Conservation (phyloP, 1,140 invertebrate species). For the Coenobita brevimanus region DNA sequence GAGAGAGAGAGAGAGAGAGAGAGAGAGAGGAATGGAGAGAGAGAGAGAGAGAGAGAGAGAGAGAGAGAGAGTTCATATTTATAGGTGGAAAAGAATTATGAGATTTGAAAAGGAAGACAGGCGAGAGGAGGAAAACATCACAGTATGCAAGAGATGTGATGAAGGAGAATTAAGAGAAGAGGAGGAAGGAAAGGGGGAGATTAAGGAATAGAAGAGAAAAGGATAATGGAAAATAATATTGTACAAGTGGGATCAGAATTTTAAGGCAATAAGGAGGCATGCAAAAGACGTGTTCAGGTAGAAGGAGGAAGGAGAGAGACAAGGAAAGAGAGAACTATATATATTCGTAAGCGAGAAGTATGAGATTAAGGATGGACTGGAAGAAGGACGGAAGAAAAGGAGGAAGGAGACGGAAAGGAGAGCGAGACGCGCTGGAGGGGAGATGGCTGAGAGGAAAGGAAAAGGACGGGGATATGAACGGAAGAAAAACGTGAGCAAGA, state of each 20-base stretch:
- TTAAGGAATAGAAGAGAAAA: not conserved
- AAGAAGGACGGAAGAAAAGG: too few species aligned
- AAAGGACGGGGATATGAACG: too few species aligned
- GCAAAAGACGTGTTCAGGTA: not conserved
- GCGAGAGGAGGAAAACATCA: not conserved
- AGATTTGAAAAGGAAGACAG: not conserved
- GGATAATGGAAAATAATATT: not conserved
- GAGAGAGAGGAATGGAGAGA: constrained; percentile 10
- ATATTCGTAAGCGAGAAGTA: not conserved
- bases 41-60: constrained; percentile 31
- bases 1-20: too few species aligned
- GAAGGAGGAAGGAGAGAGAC: not conserved
- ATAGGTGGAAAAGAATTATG: not conserved
- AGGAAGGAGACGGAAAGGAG: too few species aligned
- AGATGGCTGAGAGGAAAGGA: too few species aligned
- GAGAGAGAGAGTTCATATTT: constrained; percentile 23
- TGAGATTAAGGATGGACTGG: too few species aligned
- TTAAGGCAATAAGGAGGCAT: not conserved
- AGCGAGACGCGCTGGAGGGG: too few species aligned
- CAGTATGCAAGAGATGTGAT: not conserved
- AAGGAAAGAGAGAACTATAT: not conserved
- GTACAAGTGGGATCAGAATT: not conserved
- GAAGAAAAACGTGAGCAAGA: too few species aligned
- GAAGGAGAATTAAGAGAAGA: not conserved
- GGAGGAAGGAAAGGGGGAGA: not conserved